These are phyloP conservation scores for Mythimna impura DNA, from an alignment of 2,888 invertebrate genomes.

Conservation along the genomic window DNA sequence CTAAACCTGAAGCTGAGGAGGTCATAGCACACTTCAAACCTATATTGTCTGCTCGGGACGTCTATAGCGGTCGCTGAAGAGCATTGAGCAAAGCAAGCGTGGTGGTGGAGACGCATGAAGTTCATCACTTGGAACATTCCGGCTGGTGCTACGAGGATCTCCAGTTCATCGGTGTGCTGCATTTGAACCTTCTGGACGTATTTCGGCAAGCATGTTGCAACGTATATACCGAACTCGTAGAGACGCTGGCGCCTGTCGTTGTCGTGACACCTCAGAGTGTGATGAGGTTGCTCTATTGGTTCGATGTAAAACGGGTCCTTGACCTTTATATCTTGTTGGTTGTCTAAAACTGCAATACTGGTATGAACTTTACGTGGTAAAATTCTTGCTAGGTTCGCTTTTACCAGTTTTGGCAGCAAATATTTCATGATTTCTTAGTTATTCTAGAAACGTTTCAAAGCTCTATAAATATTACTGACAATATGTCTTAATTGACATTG, in stretches of 20 bases:
- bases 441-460: background rate
- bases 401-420: conserved; percentile 31
- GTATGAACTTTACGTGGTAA: conserved; percentile 25
- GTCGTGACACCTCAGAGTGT: conserved; percentile 80
- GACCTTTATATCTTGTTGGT: conserved; percentile 7
- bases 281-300: conserved; percentile 72
- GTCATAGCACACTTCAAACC: conserved; percentile 83
- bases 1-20: conserved; percentile 79
- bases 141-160: conserved; percentile 82
- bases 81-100: conserved; percentile 82
- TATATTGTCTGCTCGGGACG: conserved; percentile 80
- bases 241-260: conserved; percentile 78
- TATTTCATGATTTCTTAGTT: conserved; percentile 42
- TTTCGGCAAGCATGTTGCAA: conserved; percentile 84
- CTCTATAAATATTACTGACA: background rate
- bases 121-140: conserved; percentile 79
- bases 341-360: background rate
- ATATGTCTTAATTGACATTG: conserved; percentile 16
- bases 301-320: conserved; percentile 34
- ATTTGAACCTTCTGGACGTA: conserved; percentile 84
- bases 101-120: conserved; percentile 82
- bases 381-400: conserved; percentile 1
- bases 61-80: conserved; percentile 81
- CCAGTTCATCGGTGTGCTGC: conserved; percentile 83
- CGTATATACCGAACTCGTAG: conserved; percentile 85